phyloP scores from a whole-genome alignment of 2,888 invertebrate species.

The Caenorhabditis sp. region DNA sequence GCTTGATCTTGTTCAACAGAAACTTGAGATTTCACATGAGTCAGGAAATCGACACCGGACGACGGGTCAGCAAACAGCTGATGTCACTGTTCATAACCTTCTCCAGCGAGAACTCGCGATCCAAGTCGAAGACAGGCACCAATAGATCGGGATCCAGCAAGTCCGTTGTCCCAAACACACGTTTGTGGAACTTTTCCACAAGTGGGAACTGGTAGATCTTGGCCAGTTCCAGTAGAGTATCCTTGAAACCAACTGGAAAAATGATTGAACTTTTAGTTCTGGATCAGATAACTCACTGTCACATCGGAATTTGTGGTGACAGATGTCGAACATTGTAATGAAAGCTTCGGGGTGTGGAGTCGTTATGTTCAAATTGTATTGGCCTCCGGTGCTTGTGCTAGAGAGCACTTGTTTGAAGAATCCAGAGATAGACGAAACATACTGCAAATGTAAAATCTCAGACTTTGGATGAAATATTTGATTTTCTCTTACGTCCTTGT shows the following conservation, averaged over 20 bases:
- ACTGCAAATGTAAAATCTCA: background rate
- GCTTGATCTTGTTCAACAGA: too few species aligned
- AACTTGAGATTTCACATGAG: too few species aligned
- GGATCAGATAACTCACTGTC: conserved; percentile 4
- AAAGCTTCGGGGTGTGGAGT: conserved; percentile 10
- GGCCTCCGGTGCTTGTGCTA: too few species aligned
- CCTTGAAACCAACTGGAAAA: conserved; percentile 9
- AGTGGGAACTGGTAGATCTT: conserved; percentile 14
- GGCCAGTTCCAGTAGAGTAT: conserved; percentile 5
- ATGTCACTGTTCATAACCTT: conserved; percentile 4
- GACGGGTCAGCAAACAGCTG: conserved; percentile 16
- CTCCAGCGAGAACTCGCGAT: conserved; percentile 16
- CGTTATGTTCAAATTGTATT: background rate
- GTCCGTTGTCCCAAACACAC: too few species aligned
- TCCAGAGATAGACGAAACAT: conserved; percentile 21
- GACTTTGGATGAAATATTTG: background rate
- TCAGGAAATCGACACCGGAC: too few species aligned
- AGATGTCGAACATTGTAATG: conserved; percentile 29
- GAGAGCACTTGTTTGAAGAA: conserved; percentile 5
- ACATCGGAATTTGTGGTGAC: conserved; percentile 35
- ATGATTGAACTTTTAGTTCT: background rate
- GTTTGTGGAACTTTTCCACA: background rate
- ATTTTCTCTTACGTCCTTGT: conserved; percentile 17
- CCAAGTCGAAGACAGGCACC: too few species aligned
- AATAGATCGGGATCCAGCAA: too few species aligned